Evolutionary conservation across 1,140 invertebrate species (phyloP).

Genomic region (Eurosta solidaginis): DNA sequence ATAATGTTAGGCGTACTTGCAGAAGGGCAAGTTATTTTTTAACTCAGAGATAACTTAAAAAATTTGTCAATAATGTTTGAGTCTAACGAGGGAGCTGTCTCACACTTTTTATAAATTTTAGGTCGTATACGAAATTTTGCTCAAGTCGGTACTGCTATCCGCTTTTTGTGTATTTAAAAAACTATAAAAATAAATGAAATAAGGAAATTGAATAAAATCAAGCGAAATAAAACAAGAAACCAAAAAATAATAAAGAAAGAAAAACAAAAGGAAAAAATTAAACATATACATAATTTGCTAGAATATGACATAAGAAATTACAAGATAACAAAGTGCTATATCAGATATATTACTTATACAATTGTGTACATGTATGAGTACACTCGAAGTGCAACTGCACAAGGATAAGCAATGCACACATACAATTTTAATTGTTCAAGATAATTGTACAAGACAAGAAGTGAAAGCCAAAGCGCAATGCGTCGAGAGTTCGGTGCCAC

Average conservation of each 20-base stretch:
- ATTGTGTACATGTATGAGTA: neutral
- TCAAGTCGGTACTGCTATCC: too few relatives aligned
- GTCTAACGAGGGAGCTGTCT: too few relatives aligned
- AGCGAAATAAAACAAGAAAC: neutral
- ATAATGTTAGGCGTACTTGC: too few relatives aligned
- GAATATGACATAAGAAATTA: neutral
- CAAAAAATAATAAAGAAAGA: neutral
- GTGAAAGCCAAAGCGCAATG: neutral
- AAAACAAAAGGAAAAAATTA: neutral
- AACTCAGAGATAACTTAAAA: too few relatives aligned
- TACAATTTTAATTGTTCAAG: conserved; percentile 14
- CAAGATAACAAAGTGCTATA: neutral
- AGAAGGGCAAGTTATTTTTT: too few relatives aligned
- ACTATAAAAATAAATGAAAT: neutral
- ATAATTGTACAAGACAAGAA: conserved; percentile 9
- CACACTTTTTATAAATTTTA: too few relatives aligned
- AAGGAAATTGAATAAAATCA: neutral
- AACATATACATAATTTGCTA: neutral
- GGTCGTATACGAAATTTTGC: neutral
- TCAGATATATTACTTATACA: too few relatives aligned
- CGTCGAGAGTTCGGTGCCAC: neutral
- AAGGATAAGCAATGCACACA: neutral
- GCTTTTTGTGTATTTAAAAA: neutral
- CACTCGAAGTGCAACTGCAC: neutral
- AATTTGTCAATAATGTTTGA: too few relatives aligned